A percentile compares a stretch with the other conserved stretches of the same genome.
Evolutionary conservation across 2,113 vertebrate species (phyloP).

Genomic region (Origma solitaria): DNA sequence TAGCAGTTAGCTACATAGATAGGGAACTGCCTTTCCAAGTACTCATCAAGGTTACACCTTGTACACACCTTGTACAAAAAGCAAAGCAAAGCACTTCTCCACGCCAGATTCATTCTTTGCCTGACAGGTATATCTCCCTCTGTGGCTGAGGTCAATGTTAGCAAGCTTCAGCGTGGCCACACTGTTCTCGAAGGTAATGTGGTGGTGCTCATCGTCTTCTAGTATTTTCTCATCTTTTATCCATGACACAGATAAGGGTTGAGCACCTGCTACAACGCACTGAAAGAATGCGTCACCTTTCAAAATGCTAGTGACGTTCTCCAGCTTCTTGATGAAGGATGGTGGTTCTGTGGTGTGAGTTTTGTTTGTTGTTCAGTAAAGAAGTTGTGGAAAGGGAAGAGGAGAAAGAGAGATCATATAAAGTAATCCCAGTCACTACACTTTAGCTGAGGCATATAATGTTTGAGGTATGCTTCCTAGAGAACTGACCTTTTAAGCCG

Average conservation of each 20-base stretch:
- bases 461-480: background rate
- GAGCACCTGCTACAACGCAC: conserved; percentile 80
- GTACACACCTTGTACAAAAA: conserved; percentile 91
- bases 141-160: conserved; percentile 77
- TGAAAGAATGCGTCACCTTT: conserved; percentile 84
- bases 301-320: conserved; percentile 82
- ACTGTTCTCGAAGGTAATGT: conserved; percentile 80
- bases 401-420: conserved; percentile 33
- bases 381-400: conserved; percentile 17
- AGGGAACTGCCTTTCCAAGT: background rate
- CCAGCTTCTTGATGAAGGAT: conserved; percentile 84
- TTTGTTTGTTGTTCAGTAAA: background rate
- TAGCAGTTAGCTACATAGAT: background rate
- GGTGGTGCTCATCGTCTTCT: conserved; percentile 82
- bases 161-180: conserved; percentile 82
- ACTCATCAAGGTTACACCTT: background rate
- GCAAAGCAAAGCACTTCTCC: conserved; percentile 87
- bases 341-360: conserved; percentile 81
- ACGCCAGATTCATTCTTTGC: conserved; percentile 90
- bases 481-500: conserved; percentile 89
- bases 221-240: conserved; percentile 93
- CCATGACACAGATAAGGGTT: conserved; percentile 88
- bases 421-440: background rate
- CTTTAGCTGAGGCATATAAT: background rate
- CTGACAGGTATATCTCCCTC: conserved; percentile 92